Evolutionary conservation across 2,888 invertebrate genomes (phyloP).

Genomic region (Chymomyza procnemis): DNA sequence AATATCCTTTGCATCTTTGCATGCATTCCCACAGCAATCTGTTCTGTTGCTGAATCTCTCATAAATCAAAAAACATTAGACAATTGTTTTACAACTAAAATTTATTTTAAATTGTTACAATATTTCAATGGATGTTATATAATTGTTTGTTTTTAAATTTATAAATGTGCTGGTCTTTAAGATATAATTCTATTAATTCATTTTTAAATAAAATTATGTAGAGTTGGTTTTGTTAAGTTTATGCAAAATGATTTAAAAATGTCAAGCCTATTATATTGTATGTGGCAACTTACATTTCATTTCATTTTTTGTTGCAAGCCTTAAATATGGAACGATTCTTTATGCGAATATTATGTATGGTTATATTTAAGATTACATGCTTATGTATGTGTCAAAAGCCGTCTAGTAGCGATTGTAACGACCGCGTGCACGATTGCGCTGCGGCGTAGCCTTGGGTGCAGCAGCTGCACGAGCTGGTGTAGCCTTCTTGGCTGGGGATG

Average conservation of each 20-base stretch:
- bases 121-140: neutral
- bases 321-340: slow-evolving; percentile 7
- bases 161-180: slow-evolving; percentile 2
- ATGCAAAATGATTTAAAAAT: slow-evolving; percentile 59
- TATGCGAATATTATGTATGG: slow-evolving; percentile 23
- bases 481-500: slow-evolving; percentile 77
- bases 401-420: slow-evolving; percentile 77
- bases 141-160: neutral
- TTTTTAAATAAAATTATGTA: slow-evolving; percentile 7
- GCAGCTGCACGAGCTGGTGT: slow-evolving; percentile 66
- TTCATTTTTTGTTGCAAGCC: neutral
- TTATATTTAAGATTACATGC: neutral
- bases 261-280: slow-evolving; percentile 45
- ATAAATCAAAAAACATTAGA: neutral
- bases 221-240: slow-evolving; percentile 23
- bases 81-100: neutral
- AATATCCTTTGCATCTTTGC: neutral
- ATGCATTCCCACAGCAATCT: no score
- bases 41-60: no score
- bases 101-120: slow-evolving; percentile 5
- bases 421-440: slow-evolving; percentile 76
- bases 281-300: neutral
- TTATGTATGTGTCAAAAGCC: slow-evolving; percentile 5
- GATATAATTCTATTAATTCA: slow-evolving; percentile 29
- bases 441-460: slow-evolving; percentile 75